Percentiles rank a stretch among this genome's conserved stretches.
These are phyloP conservation scores for Anthopleura sola DNA, from an alignment of 64 coral and sea anemone genomes.

Conservation along the genomic window DNA sequence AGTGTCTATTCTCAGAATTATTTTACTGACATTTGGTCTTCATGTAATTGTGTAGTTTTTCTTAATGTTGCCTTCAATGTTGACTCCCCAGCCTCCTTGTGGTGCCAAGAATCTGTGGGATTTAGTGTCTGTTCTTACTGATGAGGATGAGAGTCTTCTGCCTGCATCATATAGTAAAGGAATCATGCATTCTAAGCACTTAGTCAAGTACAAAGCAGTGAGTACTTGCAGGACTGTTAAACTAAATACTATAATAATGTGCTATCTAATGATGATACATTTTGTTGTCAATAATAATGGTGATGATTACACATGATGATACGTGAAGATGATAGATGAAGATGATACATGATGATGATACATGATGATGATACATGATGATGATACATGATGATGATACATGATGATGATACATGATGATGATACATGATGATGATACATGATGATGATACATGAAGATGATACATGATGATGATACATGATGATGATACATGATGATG, in stretches of 20 bases:
- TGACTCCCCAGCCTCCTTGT: conserved; percentile 64
- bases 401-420: no score
- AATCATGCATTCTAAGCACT: conserved; percentile 91
- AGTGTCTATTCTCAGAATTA: no score
- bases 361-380: no score
- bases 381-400: no score
- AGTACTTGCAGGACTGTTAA: conserved; percentile 24
- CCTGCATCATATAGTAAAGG: conserved; percentile 78
- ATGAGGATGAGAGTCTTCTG: conserved; percentile 58
- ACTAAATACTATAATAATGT: not conserved
- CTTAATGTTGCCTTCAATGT: not conserved
- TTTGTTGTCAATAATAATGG: not conserved
- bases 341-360: no score
- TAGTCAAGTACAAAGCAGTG: conserved; percentile 85
- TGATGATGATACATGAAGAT: no score
- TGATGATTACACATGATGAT: not conserved
- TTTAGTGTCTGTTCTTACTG: conserved; percentile 65
- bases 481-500: no score
- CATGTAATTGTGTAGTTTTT: not conserved
- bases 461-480: no score
- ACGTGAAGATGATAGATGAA: no score
- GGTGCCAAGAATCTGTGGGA: conserved; percentile 90
- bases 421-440: no score
- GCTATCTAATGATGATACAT: not conserved
- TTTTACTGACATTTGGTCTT: no score